These are phyloP conservation scores for Drosophila phalerata DNA, from an alignment of 2,888 invertebrate genomes.

Conservation along the genomic window DNA sequence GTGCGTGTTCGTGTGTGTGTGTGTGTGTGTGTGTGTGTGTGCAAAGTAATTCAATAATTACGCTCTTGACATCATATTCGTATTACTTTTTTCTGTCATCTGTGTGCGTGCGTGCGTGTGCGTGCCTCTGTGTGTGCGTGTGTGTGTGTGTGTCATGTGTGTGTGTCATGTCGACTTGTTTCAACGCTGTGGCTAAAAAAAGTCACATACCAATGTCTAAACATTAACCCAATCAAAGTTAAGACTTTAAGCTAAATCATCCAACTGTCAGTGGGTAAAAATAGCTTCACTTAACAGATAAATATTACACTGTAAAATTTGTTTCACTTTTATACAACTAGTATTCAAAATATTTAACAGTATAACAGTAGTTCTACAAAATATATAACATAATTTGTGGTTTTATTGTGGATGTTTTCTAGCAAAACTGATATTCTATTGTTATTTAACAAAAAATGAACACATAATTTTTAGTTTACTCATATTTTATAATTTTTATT, in stretches of 20 bases:
- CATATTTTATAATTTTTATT: no score
- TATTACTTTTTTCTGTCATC: constrained; percentile 54
- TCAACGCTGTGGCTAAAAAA: constrained; percentile 39
- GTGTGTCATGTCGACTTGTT: constrained; percentile 37
- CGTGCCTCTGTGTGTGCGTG: background rate
- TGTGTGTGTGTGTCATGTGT: constrained; percentile 10
- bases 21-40: constrained; percentile 44
- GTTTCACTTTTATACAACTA: no score
- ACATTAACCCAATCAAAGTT: no score
- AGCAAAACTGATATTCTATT: no score
- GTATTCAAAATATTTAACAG: no score
- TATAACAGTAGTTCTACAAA: no score
- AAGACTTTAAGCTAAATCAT: background rate
- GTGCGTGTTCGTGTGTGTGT: constrained; percentile 22
- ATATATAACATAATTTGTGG: no score
- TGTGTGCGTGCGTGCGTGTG: constrained; percentile 19
- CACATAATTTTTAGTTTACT: no score
- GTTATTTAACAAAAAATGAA: no score
- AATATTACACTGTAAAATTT: no score
- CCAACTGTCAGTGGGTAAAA: background rate
- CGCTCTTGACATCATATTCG: constrained; percentile 79
- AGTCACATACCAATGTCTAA: constrained; percentile 54
- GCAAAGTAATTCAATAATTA: constrained; percentile 76
- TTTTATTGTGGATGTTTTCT: no score
- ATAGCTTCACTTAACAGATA: background rate